Conservation (phyloP, 2,888 invertebrate species). For the Drosophila leonis region DNA sequence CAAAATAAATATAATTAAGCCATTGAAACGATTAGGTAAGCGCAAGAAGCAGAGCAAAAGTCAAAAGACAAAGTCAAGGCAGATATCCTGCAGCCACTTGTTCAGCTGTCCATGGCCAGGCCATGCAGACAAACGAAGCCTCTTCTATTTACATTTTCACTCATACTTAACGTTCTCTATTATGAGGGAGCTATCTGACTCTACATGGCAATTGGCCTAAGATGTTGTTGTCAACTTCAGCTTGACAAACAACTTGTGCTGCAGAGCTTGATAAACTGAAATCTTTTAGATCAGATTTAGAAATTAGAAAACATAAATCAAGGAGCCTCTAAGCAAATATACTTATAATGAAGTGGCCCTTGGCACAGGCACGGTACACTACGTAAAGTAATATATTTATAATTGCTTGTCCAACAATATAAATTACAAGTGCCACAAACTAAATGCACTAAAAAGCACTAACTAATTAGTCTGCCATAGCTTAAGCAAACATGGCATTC, state of each 20-base stretch:
- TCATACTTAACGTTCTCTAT: constrained; percentile 13
- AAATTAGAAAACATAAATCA: constrained; percentile 28
- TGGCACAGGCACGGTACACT: background rate
- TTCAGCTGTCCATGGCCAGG: constrained; percentile 23
- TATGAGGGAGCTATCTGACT: background rate
- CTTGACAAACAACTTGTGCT: constrained; percentile 18
- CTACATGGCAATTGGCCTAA: constrained; percentile 18
- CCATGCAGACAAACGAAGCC: constrained; percentile 13
- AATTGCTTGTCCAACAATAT: constrained; percentile 8
- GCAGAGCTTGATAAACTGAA: constrained; percentile 19
- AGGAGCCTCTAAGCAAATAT: constrained; percentile 2
- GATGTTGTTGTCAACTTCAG: constrained; percentile 18
- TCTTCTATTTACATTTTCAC: constrained; percentile 40
- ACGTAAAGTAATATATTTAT: background rate
- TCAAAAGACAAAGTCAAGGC: constrained; percentile 35
- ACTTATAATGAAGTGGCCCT: constrained; percentile 15
- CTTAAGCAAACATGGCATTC: background rate
- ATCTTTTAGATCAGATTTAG: constrained; percentile 9
- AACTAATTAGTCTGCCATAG: constrained; percentile 6
- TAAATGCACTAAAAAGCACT: constrained; percentile 12
- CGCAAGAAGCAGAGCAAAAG: constrained; percentile 36
- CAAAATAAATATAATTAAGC: constrained; percentile 68
- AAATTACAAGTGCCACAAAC: constrained; percentile 8
- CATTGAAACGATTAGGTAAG: constrained; percentile 52
- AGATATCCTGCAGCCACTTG: constrained; percentile 38